These are phyloP conservation scores for Syrrhaptes paradoxus DNA, from an alignment of 2,113 vertebrate genomes.

Conservation along the genomic window DNA sequence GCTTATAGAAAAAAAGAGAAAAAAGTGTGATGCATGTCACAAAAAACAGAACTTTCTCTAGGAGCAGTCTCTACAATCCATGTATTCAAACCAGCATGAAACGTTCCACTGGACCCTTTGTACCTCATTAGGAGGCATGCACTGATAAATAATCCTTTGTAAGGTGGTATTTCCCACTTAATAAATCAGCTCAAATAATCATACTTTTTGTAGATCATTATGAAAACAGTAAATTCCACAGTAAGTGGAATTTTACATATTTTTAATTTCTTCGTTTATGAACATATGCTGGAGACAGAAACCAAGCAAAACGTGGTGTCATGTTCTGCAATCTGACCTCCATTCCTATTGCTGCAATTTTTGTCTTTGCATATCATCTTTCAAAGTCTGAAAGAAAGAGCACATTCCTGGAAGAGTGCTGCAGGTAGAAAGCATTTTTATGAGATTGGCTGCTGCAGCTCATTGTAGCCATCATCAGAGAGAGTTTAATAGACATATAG, in stretches of 20 bases:
- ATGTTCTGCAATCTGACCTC: background rate
- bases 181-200: background rate
- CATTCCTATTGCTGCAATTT: background rate
- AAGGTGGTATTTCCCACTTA: background rate
- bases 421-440: constrained; percentile 5
- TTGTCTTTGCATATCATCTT: background rate
- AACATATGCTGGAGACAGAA: background rate
- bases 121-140: background rate
- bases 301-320: background rate
- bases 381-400: background rate
- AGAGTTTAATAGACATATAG: background rate
- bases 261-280: background rate
- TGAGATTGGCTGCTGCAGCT: background rate
- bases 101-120: background rate
- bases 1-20: background rate
- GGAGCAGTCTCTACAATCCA: background rate
- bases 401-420: background rate
- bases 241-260: background rate
- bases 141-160: background rate
- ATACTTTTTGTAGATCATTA: background rate
- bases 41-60: background rate
- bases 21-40: rapidly evolving
- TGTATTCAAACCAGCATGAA: background rate
- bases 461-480: background rate
- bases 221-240: background rate